These are phyloP conservation scores for Sebastes oblongus DNA, from an alignment of 2,797 vertebrate species.

Conservation along the genomic window DNA sequence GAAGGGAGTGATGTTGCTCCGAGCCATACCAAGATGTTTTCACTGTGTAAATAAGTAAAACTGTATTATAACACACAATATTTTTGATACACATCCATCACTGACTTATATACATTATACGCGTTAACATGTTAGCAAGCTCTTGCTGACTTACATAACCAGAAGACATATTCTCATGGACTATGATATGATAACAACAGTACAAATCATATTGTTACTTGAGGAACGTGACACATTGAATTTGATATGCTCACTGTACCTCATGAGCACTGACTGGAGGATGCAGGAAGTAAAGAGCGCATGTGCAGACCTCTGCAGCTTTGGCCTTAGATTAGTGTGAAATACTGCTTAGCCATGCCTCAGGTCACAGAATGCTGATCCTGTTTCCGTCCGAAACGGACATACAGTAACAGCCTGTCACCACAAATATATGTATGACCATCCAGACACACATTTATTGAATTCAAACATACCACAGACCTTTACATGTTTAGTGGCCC, in stretches of 20 bases:
- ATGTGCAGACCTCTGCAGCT: constrained; percentile 7
- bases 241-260: background rate
- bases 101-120: background rate
- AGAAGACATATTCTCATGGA: background rate
- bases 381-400: too few relatives aligned
- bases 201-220: background rate
- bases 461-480: background rate
- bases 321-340: constrained; percentile 14
- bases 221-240: too few relatives aligned
- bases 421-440: background rate
- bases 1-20: too few relatives aligned
- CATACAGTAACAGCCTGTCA: too few relatives aligned
- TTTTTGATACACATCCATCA: background rate
- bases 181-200: background rate
- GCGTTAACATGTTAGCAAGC: background rate
- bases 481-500: background rate
- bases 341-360: constrained; percentile 7
- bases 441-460: background rate
- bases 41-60: too few relatives aligned
- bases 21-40: too few relatives aligned
- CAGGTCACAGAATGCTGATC: background rate
- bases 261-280: background rate
- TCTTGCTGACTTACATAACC: background rate
- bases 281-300: background rate
- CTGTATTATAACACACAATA: background rate